Evolutionary conservation across 2,113 vertebrate genomes (phyloP).

Genomic region (Etia nguti): DNA sequence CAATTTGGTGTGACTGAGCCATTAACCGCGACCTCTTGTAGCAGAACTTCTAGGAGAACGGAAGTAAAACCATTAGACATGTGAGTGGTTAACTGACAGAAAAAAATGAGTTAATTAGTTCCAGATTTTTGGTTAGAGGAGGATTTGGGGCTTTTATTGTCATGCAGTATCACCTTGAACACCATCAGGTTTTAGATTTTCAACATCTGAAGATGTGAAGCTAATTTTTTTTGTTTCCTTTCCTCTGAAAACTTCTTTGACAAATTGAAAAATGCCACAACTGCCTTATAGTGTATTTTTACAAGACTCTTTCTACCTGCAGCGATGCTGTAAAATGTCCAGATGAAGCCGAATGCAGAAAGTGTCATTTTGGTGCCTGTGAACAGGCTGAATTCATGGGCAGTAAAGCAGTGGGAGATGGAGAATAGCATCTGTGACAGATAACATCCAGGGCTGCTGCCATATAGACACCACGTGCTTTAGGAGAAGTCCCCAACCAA

Average conservation of each 20-base stretch:
- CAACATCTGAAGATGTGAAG: background rate
- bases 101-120: background rate
- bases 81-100: background rate
- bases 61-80: background rate
- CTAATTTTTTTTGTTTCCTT: background rate
- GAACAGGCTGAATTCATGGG: conserved; percentile 55
- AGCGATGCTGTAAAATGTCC: background rate
- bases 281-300: background rate
- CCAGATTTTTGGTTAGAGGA: background rate
- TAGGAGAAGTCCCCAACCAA: conserved; percentile 17
- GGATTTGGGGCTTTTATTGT: background rate
- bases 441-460: conserved; percentile 67
- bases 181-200: background rate
- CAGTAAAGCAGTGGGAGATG: conserved; percentile 56
- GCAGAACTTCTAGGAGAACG: background rate
- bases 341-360: background rate
- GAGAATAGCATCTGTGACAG: conserved; percentile 68
- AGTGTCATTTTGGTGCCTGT: conserved; percentile 36
- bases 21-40: background rate
- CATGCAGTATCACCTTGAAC: background rate
- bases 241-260: background rate
- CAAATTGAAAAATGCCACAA: background rate
- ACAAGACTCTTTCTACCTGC: background rate
- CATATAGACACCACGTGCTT: conserved; percentile 46
- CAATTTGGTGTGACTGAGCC: background rate